phyloP scores from a whole-genome alignment of 2,888 invertebrate genomes.

The Actias luna region DNA sequence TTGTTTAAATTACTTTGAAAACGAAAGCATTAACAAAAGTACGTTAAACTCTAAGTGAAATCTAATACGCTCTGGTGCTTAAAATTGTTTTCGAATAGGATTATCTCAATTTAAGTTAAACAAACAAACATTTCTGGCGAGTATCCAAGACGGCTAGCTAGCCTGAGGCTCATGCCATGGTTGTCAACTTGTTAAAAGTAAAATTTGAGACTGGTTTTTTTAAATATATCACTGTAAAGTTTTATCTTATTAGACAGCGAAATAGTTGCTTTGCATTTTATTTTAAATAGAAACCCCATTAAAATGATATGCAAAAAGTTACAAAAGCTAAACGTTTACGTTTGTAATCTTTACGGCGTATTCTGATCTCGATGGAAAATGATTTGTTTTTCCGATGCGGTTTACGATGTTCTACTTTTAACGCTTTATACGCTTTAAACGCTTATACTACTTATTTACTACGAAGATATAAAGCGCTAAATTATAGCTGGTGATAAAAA shows the following conservation, averaged over 20 bases:
- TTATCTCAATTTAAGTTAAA: conserved; percentile 50
- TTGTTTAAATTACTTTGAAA: conserved; percentile 20
- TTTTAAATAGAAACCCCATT: too few species aligned
- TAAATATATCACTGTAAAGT: not conserved
- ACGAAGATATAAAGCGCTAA: not conserved
- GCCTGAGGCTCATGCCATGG: conserved; percentile 26
- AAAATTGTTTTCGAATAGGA: conserved; percentile 39
- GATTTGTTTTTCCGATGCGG: too few species aligned
- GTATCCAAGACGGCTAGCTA: conserved; percentile 37
- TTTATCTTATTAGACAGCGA: too few species aligned
- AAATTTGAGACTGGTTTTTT: not conserved
- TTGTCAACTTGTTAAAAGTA: conserved; percentile 1
- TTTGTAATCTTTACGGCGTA: too few species aligned
- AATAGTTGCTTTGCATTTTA: too few species aligned
- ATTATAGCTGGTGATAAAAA: not conserved
- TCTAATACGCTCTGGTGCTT: conserved; percentile 31
- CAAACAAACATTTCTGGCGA: conserved; percentile 41
- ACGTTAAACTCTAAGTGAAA: conserved; percentile 25
- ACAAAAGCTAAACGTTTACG: too few species aligned
- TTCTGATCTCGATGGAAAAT: too few species aligned
- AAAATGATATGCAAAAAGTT: too few species aligned
- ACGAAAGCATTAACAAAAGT: conserved; percentile 32
- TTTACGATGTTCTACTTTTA: too few species aligned
- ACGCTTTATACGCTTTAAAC: not conserved
- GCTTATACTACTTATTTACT: not conserved